phyloP scores from a whole-genome alignment of 2,888 invertebrate genomes.

The Petrophora chlorosata region DNA sequence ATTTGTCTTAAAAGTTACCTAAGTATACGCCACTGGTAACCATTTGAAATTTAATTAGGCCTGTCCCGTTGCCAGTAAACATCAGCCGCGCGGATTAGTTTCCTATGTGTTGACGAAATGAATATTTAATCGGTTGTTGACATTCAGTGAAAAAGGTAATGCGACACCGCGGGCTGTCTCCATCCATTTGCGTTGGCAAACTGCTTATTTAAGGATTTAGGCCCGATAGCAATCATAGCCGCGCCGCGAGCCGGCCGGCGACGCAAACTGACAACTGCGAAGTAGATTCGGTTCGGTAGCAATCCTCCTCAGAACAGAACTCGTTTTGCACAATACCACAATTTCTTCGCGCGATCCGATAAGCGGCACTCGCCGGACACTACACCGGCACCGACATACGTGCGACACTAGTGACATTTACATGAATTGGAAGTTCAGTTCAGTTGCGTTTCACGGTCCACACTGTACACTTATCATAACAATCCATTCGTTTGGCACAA shows the following conservation, averaged over 20 bases:
- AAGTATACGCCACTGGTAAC: neutral
- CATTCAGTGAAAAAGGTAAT: slow-evolving; percentile 64
- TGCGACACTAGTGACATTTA: slow-evolving; percentile 70
- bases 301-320: slow-evolving; percentile 60
- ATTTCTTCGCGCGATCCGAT: slow-evolving; percentile 70
- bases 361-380: slow-evolving; percentile 64
- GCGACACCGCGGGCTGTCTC: slow-evolving; percentile 54
- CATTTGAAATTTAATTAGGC: slow-evolving; percentile 14
- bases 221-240: slow-evolving; percentile 51
- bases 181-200: slow-evolving; percentile 57
- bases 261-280: slow-evolving; percentile 37
- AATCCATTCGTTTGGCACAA: slow-evolving; percentile 74
- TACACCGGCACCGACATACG: slow-evolving; percentile 63
- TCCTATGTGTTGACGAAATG: slow-evolving; percentile 46
- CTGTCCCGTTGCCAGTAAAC: slow-evolving; percentile 6
- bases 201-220: slow-evolving; percentile 56
- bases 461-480: slow-evolving; percentile 48
- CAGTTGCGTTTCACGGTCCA: slow-evolving; percentile 62
- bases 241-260: slow-evolving; percentile 59
- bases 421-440: slow-evolving; percentile 69
- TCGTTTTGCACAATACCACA: slow-evolving; percentile 69
- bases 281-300: slow-evolving; percentile 63
- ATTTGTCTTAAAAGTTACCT: no score
- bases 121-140: slow-evolving; percentile 65
- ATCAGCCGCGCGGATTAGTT: slow-evolving; percentile 24